phyloP scores from a whole-genome alignment of 37 sponge, comb jelly and placozoan genomes.

The Haliclona indistincta region DNA sequence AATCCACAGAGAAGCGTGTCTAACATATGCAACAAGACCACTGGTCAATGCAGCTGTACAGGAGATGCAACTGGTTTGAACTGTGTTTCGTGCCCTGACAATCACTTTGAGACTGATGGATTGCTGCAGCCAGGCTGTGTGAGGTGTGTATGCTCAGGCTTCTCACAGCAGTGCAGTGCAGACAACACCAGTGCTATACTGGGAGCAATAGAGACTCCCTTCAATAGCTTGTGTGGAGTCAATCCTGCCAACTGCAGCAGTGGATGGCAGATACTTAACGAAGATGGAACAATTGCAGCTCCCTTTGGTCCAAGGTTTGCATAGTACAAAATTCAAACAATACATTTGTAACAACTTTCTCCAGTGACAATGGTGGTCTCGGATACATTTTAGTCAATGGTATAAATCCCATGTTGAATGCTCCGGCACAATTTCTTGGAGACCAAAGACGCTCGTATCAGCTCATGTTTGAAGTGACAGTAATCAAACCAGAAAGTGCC shows the following conservation, averaged over 20 bases:
- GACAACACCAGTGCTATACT: not conserved
- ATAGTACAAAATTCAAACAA: not conserved
- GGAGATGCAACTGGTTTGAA: slow-evolving; percentile 49
- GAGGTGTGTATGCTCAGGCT: slow-evolving; percentile 37
- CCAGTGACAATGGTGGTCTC: slow-evolving; percentile 39
- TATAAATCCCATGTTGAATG: slow-evolving; percentile 29
- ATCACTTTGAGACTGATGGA: slow-evolving; percentile 29
- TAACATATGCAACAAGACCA: slow-evolving; percentile 32
- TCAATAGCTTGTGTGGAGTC: slow-evolving; percentile 22
- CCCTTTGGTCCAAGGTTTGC: slow-evolving; percentile 38
- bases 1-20: slow-evolving; percentile 24
- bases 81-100: slow-evolving; percentile 66
- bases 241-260: slow-evolving; percentile 11
- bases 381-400: slow-evolving; percentile 28
- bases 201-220: slow-evolving; percentile 17
- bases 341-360: not conserved
- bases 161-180: slow-evolving; percentile 9
- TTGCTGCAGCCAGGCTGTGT: slow-evolving; percentile 5
- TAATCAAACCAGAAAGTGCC: not conserved
- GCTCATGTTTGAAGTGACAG: slow-evolving; percentile 20
- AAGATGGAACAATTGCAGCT: slow-evolving; percentile 1
- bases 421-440: slow-evolving; percentile 45
- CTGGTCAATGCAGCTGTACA: slow-evolving; percentile 71
- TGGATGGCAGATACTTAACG: slow-evolving; percentile 50
- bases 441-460: slow-evolving; percentile 39